Conservation (phyloP, 2,797 vertebrate genomes). For the Catostomus latipinnis region DNA sequence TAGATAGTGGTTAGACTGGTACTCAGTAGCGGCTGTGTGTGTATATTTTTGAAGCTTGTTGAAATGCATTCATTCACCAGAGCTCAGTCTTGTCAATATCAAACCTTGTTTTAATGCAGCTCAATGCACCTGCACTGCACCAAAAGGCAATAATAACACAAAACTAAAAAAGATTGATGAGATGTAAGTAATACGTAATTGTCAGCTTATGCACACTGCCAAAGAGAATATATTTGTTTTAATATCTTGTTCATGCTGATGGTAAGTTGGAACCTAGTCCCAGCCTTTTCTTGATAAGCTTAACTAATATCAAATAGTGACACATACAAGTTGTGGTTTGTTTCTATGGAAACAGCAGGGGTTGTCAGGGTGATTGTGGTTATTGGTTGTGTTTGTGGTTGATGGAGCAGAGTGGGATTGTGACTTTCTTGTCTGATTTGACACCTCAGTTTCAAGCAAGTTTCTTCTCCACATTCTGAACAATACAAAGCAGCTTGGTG, state of each 20-base stretch:
- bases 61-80: constrained; percentile 4
- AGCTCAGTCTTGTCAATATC: constrained; percentile 5
- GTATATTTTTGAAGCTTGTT: not conserved
- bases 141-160: constrained; percentile 11
- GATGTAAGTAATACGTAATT: not conserved
- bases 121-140: not conserved
- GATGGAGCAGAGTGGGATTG: not conserved
- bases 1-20: not conserved
- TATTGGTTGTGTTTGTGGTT: constrained; percentile 14
- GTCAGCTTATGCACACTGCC: not conserved
- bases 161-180: constrained; percentile 21
- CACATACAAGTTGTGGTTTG: not conserved
- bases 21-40: not conserved
- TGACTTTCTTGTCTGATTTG: not conserved
- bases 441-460: too few relatives aligned
- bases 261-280: not conserved
- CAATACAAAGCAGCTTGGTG: too few relatives aligned
- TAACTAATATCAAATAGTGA: not conserved
- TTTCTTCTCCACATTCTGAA: too few relatives aligned
- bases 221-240: not conserved
- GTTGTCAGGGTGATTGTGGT: not conserved
- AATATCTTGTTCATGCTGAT: not conserved
- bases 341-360: not conserved
- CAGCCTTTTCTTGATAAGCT: too few relatives aligned
- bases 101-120: not conserved